Percentiles rank a stretch among this genome's conserved stretches.
Conservation (phyloP, 2,797 vertebrate species). For the Amazonetta brasiliensis region DNA sequence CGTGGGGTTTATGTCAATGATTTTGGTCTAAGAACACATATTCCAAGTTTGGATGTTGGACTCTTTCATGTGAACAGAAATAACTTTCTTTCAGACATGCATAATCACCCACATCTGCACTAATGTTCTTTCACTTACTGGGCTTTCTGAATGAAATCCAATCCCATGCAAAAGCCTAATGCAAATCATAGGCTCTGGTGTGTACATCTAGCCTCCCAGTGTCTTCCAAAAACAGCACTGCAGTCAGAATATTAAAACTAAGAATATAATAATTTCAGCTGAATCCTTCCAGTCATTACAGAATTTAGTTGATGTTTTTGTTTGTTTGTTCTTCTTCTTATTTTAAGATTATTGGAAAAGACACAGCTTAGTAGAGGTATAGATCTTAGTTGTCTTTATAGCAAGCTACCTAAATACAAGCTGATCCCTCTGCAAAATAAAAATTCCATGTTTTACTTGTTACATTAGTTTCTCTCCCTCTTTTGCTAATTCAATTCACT, state of each 20-base stretch:
- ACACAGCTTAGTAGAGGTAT: neutral
- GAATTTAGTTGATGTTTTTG: neutral
- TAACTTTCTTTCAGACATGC: neutral
- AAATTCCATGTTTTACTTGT: neutral
- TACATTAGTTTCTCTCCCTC: neutral
- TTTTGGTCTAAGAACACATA: neutral
- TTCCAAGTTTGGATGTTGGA: neutral
- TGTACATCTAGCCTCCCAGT: neutral
- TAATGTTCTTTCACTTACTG: neutral
- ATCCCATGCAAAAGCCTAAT: neutral
- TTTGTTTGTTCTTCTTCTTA: too few relatives aligned
- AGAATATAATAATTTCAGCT: neutral
- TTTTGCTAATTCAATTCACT: neutral
- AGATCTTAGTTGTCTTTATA: neutral
- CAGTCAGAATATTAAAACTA: neutral
- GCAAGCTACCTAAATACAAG: neutral
- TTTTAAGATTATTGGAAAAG: neutral
- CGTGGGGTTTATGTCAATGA: neutral
- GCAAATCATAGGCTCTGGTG: neutral
- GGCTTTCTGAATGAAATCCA: neutral
- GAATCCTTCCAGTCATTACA: neutral
- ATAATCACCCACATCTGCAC: neutral
- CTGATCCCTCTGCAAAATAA: neutral
- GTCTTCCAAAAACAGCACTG: neutral
- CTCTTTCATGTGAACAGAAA: neutral